phyloP scores from a whole-genome alignment of 2,113 vertebrate species.

The Chaetorhynchus papuensis region DNA sequence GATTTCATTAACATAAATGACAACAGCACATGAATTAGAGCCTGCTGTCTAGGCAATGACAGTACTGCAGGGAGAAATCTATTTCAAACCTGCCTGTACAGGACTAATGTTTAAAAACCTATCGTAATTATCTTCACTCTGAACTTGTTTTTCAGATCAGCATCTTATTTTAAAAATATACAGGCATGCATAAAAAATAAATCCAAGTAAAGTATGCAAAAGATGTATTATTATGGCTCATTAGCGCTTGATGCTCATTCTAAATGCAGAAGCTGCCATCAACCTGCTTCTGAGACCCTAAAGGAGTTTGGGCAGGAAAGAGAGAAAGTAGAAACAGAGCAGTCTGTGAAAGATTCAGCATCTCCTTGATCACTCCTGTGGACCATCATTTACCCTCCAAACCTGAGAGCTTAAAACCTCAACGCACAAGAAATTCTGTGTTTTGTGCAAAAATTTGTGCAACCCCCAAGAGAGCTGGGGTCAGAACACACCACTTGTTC shows the following conservation, averaged over 20 bases:
- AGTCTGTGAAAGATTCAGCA: background rate
- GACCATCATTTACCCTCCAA: background rate
- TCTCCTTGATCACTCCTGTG: background rate
- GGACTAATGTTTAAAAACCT: background rate
- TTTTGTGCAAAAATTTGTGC: background rate
- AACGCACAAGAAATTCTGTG: background rate
- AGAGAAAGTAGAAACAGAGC: background rate
- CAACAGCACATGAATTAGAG: background rate
- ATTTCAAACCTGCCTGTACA: fast-evolving
- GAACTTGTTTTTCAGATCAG: background rate
- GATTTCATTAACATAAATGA: background rate
- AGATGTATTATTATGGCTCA: background rate
- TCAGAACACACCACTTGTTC: background rate
- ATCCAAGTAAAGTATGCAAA: background rate
- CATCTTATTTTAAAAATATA: background rate
- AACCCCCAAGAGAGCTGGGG: background rate
- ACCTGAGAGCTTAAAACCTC: background rate
- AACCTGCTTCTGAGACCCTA: background rate
- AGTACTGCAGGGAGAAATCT: background rate
- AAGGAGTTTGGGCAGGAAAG: background rate
- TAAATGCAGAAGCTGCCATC: background rate
- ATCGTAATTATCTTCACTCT: background rate
- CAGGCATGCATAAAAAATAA: background rate
- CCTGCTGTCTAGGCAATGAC: background rate
- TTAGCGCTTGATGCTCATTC: background rate